Base-by-base conservation (phyloP, 2,888 invertebrate species). In the Ptilodon capucinus region DNA sequence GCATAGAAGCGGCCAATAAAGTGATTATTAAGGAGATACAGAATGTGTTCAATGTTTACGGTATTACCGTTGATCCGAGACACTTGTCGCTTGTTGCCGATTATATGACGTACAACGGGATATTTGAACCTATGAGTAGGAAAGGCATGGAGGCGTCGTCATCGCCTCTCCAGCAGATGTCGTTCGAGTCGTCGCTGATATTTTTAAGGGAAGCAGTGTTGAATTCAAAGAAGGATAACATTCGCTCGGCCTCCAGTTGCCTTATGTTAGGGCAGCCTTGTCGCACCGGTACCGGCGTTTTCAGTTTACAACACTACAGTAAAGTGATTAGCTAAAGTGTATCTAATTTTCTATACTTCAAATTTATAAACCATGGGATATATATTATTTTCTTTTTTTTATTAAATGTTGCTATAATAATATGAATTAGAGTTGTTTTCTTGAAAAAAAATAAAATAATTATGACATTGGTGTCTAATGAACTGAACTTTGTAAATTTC, bases 91-190 rank as follows among this genome's bases (percentile, higher is more conserved):
- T 99, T 4, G 94, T 99, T 44, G 97, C 99, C 0, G 99, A 99
- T 87, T 99, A 99, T 79, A 99, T 99, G 99, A 99, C 99, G 0
- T 97, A 94, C 67, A 96, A 96, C 70, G 99, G 99, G 0, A 90
- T 92, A 0, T 98, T 96, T 74, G 95, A 95, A 71, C 96, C 99
- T 0, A 94, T 99, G 83, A 99, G 96, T 78, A 92, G 99, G 18
- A 94, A 93, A 66, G 97, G 98, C 7, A 97, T 99, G 94, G 95
- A 95, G 64, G 93, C 94, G 41, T 96, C 95, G n/a, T 92, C 97
- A 0, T 99, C 99, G 0, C 98, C 99, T 0, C 84, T 99, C 14
- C 99, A 99, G 80, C 98, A 99, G 86, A 99, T 99, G 97, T 97
- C 97, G 0, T 99, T 99, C 76, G 99, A 99, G 81, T 97, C 98